Base-by-base conservation (phyloP, 2,113 vertebrate genomes). In the Ciconia boyciana region DNA sequence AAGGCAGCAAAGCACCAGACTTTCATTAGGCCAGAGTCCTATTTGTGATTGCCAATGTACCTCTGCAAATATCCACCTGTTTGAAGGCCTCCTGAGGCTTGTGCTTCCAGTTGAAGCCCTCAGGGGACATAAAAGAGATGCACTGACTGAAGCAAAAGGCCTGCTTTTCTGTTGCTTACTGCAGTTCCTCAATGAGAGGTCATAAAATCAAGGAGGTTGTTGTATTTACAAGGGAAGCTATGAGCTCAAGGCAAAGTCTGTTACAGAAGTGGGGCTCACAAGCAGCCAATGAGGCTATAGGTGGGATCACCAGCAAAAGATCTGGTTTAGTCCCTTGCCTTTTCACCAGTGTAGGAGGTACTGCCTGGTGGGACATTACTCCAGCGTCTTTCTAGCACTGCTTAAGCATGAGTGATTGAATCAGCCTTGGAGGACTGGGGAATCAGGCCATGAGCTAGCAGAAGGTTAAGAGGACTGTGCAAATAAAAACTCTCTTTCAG, bases 401-500 rank as follows among this genome's bases (percentile, higher is more conserved):
- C 25, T 83, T 60, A 64, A 71, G 65, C 22, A n/a, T 20, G 39
- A 90, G 65, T 44, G 39, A 81, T 58, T 89, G 52, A 75, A 68
- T 81, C 29, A 84, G 51, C 39, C 0, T 0, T 48, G 41, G 51
- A 94, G 69, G 60, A 83, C 48, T 51, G 51, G 8, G 39, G 76
- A 96, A 87, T 16, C n/a, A n/a, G 64, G 32, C 46, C 76, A 71
- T 44, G 57, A 94, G 83, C 61, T 89, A 92, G 49, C 29, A 84
- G 39, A 71, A 95, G 90, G 69, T 82, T 92, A 93, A 96, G 95
- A 93, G 41, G 69, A 87, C 65, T 89, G 72, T 71, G 49, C n/a
- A 93, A 95, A 94, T 64, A 86, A 89, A 92, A 94, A 58, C 26
- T 64, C 4, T 5, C 58, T 90, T 95, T 83, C 79, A 78, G 81